These are phyloP conservation scores for Cyphomyrmex costatus DNA, from an alignment of 1,140 invertebrate genomes.

Conservation along the genomic window DNA sequence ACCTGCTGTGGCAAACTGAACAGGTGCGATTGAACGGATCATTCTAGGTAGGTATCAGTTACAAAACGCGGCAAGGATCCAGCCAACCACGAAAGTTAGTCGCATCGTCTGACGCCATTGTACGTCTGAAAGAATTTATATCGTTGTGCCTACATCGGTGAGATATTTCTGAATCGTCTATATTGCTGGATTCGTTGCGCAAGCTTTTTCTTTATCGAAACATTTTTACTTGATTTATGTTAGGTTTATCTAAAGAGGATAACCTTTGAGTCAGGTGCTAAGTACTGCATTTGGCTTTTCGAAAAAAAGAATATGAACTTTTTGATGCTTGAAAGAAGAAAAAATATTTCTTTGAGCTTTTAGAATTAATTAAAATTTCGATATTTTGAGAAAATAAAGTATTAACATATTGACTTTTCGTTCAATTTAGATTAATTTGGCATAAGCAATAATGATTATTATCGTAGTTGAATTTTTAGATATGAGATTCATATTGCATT, in stretches of 20 bases:
- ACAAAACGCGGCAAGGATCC: conserved; percentile 23
- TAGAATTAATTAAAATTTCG: neutral
- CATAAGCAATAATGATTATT: conserved; percentile 21
- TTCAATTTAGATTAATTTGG: neutral
- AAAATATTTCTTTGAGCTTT: neutral
- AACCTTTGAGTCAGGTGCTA: conserved; percentile 14
- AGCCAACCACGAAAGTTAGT: neutral
- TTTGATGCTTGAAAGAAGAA: neutral
- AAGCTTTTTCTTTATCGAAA: conserved; percentile 40
- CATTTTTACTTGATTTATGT: conserved; percentile 70
- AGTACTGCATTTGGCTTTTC: neutral
- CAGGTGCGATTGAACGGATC: conserved; percentile 37
- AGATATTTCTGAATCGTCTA: neutral
- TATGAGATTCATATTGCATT: neutral
- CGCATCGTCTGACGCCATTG: neutral
- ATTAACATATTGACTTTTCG: neutral
- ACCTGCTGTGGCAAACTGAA: neutral
- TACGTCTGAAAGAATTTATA: conserved; percentile 17
- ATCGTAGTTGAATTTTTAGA: neutral
- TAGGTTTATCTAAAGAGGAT: conserved; percentile 43
- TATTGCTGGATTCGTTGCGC: neutral
- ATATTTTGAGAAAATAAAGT: neutral
- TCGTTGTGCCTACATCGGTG: neutral
- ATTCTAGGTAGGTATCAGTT: conserved; percentile 28
- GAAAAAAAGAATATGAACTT: neutral